These are phyloP conservation scores for Xiphias gladius DNA, from an alignment of 2,113 vertebrate genomes.

Conservation along the genomic window DNA sequence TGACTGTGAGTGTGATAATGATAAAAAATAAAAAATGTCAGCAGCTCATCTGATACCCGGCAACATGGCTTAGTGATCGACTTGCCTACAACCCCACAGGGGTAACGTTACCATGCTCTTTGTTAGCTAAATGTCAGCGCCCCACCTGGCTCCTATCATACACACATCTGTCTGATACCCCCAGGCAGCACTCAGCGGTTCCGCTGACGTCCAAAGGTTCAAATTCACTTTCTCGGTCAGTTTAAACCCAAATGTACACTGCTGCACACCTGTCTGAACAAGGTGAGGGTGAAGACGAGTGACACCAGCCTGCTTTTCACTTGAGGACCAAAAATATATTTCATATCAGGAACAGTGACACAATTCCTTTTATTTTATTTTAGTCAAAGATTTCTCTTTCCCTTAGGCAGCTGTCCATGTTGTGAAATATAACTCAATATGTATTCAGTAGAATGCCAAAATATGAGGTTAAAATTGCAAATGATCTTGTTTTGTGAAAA, in stretches of 20 bases:
- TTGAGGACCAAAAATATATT: background rate
- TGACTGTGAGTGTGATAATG: conserved; percentile 56
- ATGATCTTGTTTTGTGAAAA: background rate
- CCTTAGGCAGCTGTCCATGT: background rate
- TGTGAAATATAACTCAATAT: background rate
- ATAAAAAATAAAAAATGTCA: conserved; percentile 68
- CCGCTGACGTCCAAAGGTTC: conserved; percentile 36
- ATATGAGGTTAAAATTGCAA: conserved; percentile 16
- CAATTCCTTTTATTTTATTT: background rate
- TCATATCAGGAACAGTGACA: background rate
- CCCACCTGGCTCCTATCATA: conserved; percentile 66
- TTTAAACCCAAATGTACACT: conserved; percentile 29
- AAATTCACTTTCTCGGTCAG: conserved; percentile 38
- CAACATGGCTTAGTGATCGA: conserved; percentile 58
- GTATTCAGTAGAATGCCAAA: background rate
- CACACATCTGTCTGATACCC: conserved; percentile 59
- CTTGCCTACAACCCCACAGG: conserved; percentile 63
- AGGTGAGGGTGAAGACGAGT: conserved; percentile 1
- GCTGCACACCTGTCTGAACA: conserved; percentile 23
- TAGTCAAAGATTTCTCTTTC: background rate
- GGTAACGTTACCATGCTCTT: conserved; percentile 59
- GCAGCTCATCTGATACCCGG: conserved; percentile 71
- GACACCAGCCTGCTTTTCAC: conserved; percentile 9
- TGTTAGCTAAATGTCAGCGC: conserved; percentile 79
- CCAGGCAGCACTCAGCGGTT: conserved; percentile 57